Percentiles rank a stretch among this genome's conserved stretches.
These are phyloP conservation scores for Anas georgica DNA, from an alignment of 2,797 vertebrate genomes.

Conservation along the genomic window DNA sequence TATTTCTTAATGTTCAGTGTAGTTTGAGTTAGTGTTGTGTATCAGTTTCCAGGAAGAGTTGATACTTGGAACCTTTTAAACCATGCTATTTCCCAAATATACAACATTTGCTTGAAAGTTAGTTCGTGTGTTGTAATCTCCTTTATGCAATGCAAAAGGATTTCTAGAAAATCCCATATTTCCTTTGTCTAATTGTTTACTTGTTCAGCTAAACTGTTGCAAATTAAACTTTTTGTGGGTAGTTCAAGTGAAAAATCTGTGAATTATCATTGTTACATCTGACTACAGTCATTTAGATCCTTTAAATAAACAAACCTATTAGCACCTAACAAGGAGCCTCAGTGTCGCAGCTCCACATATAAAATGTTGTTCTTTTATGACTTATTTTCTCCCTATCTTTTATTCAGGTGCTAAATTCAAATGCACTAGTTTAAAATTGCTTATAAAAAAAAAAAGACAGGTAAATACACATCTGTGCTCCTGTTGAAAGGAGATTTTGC, in stretches of 20 bases:
- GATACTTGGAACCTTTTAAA: background rate
- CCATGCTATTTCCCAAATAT: background rate
- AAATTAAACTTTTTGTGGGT: background rate
- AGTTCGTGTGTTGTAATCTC: background rate
- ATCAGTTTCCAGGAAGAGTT: background rate
- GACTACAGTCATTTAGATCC: background rate
- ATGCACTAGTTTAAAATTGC: background rate
- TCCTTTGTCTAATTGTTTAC: background rate
- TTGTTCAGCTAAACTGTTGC: background rate
- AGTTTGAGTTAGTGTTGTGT: background rate
- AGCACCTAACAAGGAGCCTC: background rate
- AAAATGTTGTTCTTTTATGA: background rate
- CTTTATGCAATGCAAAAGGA: background rate
- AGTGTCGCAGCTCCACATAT: background rate
- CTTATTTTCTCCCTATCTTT: background rate
- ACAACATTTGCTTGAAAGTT: background rate
- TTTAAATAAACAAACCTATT: background rate
- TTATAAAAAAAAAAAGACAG: background rate
- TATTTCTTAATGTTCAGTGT: background rate
- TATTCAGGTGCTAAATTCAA: background rate
- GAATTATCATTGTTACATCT: background rate
- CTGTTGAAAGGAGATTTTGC: background rate
- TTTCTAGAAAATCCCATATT: background rate
- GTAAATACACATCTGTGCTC: background rate
- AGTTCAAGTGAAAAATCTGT: background rate